These are phyloP conservation scores for Thomomys bottae DNA, from an alignment of 2,113 vertebrate species.

Conservation along the genomic window DNA sequence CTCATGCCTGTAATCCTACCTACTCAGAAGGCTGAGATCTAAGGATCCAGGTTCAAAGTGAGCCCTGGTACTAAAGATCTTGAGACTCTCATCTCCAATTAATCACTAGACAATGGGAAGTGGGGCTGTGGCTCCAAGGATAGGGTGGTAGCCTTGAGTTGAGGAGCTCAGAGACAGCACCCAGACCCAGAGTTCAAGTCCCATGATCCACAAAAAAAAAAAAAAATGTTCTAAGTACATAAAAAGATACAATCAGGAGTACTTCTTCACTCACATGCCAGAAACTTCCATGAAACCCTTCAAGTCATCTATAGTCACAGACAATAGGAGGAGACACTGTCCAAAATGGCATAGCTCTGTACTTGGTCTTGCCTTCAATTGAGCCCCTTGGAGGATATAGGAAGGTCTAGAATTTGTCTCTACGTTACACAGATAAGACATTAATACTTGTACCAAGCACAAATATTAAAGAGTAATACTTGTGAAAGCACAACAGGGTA, in stretches of 20 bases:
- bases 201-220: no score
- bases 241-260: not conserved
- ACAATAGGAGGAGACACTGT: not conserved
- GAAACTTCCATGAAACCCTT: not conserved
- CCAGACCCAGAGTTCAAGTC: no score
- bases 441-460: not conserved
- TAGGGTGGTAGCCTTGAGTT: no score
- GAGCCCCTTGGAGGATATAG: not conserved
- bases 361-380: not conserved
- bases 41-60: no score
- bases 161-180: no score
- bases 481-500: not conserved
- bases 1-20: no score
- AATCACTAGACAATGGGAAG: no score
- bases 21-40: no score
- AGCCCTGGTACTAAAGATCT: no score
- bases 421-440: not conserved
- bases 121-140: no score
- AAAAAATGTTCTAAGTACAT: not conserved
- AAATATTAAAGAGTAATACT: not conserved
- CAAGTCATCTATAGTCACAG: not conserved
- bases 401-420: not conserved
- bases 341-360: not conserved
- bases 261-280: not conserved
- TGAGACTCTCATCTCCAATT: no score